Percentiles rank a stretch among this genome's conserved stretches.
phyloP scores from a whole-genome alignment of 2,888 invertebrate species.

The Scaptomyza cyrtandrae region DNA sequence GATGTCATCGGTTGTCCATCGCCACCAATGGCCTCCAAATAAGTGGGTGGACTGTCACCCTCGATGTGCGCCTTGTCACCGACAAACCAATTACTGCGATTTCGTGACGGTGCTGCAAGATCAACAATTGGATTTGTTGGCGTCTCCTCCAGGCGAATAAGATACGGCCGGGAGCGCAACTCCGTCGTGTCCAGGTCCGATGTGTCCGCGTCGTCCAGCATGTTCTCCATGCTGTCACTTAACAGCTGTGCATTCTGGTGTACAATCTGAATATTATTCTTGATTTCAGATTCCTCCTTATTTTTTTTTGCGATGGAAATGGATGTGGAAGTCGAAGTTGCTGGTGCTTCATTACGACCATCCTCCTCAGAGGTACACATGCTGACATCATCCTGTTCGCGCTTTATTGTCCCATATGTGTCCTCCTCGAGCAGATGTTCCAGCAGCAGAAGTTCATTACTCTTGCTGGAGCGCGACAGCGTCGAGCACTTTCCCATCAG shows the following conservation, averaged over 20 bases:
- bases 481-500: slow-evolving; percentile 80
- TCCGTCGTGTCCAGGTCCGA: slow-evolving; percentile 35
- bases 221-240: slow-evolving; percentile 81
- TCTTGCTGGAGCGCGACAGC: slow-evolving; percentile 83
- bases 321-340: not conserved
- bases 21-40: slow-evolving; percentile 82
- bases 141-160: slow-evolving; percentile 65
- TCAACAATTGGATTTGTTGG: slow-evolving; percentile 58
- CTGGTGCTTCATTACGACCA: slow-evolving; percentile 44
- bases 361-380: slow-evolving; percentile 85
- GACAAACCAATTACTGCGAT: slow-evolving; percentile 83
- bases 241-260: slow-evolving; percentile 82
- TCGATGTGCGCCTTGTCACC: slow-evolving; percentile 64
- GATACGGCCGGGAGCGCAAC: slow-evolving; percentile 63
- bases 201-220: slow-evolving; percentile 61
- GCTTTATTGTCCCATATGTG: slow-evolving; percentile 87
- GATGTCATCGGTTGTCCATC: slow-evolving; percentile 30
- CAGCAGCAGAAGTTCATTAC: slow-evolving; percentile 87
- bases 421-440: slow-evolving; percentile 89
- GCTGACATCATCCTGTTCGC: slow-evolving; percentile 84
- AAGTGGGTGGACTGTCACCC: slow-evolving; percentile 83
- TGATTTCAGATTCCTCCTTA: not conserved
- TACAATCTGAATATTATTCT: slow-evolving; percentile 73
- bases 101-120: slow-evolving; percentile 67
- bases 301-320: not conserved